Percentiles rank a stretch among this genome's conserved stretches.
These are phyloP conservation scores for Poeciliopsis gracilis DNA, from an alignment of 2,797 vertebrate genomes.

Conservation along the genomic window DNA sequence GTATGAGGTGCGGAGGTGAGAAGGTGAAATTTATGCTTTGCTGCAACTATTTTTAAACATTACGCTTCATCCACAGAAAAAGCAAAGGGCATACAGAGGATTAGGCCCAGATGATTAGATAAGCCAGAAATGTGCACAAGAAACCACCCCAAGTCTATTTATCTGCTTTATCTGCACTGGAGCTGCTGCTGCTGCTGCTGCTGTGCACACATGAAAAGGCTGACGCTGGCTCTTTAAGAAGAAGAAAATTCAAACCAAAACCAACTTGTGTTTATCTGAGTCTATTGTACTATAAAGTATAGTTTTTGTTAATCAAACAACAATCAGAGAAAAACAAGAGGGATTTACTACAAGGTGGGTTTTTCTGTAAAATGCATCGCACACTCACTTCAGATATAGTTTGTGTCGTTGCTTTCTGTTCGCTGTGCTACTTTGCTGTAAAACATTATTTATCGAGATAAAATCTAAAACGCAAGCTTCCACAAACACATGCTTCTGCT, in stretches of 20 bases:
- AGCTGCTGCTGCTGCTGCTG: constrained; percentile 3
- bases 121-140: constrained; percentile 24
- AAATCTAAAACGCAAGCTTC: neutral
- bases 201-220: neutral
- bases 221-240: constrained; percentile 12
- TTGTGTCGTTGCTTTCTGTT: neutral
- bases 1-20: constrained; percentile 7
- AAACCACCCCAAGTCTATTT: constrained; percentile 22
- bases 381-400: neutral
- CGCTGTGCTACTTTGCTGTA: neutral
- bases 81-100: constrained; percentile 26
- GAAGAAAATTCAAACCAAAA: constrained; percentile 5
- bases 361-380: neutral
- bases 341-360: neutral
- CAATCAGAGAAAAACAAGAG: neutral
- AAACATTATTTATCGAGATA: neutral
- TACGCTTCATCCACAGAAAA: constrained; percentile 22
- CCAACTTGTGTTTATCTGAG: neutral
- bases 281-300: neutral
- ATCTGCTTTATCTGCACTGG: constrained; percentile 4
- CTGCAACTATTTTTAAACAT: constrained; percentile 47
- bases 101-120: constrained; percentile 37
- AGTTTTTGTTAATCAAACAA: neutral
- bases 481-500: neutral
- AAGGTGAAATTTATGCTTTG: constrained; percentile 39